Percentiles rank a stretch among this genome's conserved stretches.
These are phyloP conservation scores for Anarsia innoxiella DNA, from an alignment of 2,888 invertebrate genomes.

Conservation along the genomic window DNA sequence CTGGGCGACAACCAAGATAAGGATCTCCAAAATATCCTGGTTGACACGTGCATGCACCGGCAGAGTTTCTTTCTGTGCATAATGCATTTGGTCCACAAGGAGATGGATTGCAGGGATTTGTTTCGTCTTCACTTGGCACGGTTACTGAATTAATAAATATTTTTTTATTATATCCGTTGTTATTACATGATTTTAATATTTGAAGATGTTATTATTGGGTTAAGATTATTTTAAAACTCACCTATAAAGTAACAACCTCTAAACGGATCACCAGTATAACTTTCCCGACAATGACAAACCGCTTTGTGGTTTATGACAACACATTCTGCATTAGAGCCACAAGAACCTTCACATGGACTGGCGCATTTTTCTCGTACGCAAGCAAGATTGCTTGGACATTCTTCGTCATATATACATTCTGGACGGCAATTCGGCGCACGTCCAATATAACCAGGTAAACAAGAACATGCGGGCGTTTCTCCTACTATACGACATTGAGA, in stretches of 20 bases:
- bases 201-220: not conserved
- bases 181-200: not conserved
- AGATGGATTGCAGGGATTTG: slow-evolving; percentile 87
- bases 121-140: slow-evolving; percentile 77
- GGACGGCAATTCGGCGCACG: slow-evolving; percentile 90
- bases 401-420: slow-evolving; percentile 88
- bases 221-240: slow-evolving; percentile 29
- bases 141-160: slow-evolving; percentile 50
- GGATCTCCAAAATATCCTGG: slow-evolving; percentile 92
- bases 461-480: slow-evolving; percentile 86
- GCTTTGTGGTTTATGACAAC: slow-evolving; percentile 89
- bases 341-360: slow-evolving; percentile 90
- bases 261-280: slow-evolving; percentile 90
- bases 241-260: slow-evolving; percentile 78
- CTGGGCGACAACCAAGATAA: slow-evolving; percentile 88
- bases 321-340: slow-evolving; percentile 86
- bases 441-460: slow-evolving; percentile 85
- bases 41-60: slow-evolving; percentile 88
- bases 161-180: not conserved
- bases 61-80: slow-evolving; percentile 88
- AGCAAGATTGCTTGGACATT: slow-evolving; percentile 88
- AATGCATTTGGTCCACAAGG: slow-evolving; percentile 91
- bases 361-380: slow-evolving; percentile 88
- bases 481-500: slow-evolving; percentile 87
- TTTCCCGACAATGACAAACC: slow-evolving; percentile 85